Percentiles rank a stretch among this genome's conserved stretches.
phyloP scores from a whole-genome alignment of 2,113 vertebrate genomes.

The Calyptomena viridis region DNA sequence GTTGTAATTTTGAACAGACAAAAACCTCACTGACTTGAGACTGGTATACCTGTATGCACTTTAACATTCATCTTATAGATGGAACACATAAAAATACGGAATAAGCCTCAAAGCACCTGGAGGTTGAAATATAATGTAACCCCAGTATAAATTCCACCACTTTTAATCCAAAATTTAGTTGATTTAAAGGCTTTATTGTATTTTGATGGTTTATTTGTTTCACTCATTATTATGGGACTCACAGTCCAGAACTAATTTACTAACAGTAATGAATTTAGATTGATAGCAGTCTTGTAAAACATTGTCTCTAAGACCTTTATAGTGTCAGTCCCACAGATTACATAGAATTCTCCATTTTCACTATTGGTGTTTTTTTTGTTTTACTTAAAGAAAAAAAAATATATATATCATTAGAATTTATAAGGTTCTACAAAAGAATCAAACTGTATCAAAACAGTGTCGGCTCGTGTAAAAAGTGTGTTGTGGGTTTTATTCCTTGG shows the following conservation, averaged over 20 bases:
- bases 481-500: rapidly evolving
- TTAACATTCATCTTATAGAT: neutral
- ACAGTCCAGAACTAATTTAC: neutral
- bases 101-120: neutral
- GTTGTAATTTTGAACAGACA: neutral
- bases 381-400: too few relatives aligned
- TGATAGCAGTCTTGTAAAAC: neutral
- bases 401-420: neutral
- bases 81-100: neutral
- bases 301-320: neutral
- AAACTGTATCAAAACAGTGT: neutral
- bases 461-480: neutral
- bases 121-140: neutral
- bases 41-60: neutral
- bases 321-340: neutral
- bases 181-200: neutral
- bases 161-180: neutral
- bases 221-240: neutral
- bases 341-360: neutral
- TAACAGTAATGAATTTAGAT: neutral
- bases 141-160: neutral
- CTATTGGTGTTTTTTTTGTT: too few relatives aligned
- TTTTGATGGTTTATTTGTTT: neutral
- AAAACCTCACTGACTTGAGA: neutral
- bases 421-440: neutral